phyloP scores from a whole-genome alignment of 2,797 vertebrate species.

The Podarcis lilfordi region DNA sequence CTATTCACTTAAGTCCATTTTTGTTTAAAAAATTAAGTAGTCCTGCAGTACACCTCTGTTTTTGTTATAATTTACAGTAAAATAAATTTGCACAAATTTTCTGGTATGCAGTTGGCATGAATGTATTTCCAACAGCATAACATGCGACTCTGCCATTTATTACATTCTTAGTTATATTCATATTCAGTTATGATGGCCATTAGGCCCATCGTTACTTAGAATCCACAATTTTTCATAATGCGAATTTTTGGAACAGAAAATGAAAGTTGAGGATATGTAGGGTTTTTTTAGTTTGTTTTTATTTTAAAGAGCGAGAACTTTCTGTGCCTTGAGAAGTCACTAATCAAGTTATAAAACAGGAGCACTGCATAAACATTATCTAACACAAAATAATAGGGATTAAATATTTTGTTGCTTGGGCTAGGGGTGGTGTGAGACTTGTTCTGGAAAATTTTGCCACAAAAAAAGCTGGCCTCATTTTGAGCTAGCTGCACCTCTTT shows the following conservation, averaged over 20 bases:
- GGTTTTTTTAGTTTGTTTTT: background rate
- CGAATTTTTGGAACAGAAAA: background rate
- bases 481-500: too few relatives aligned
- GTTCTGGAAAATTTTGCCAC: background rate
- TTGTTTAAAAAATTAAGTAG: background rate
- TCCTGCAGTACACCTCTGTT: background rate
- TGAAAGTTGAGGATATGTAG: background rate
- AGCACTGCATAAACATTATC: background rate
- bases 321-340: too few relatives aligned
- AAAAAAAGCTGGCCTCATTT: background rate
- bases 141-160: background rate
- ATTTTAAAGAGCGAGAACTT: background rate
- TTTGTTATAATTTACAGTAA: background rate
- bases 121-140: background rate
- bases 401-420: background rate
- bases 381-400: background rate
- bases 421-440: background rate
- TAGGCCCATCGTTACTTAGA: background rate
- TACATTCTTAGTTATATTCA: background rate
- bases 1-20: background rate
- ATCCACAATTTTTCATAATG: background rate
- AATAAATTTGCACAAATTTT: background rate
- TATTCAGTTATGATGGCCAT: background rate
- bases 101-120: background rate
- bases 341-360: background rate